Base-by-base conservation (phyloP, 2,113 vertebrate species). In the Ceuthmochares aereus region DNA sequence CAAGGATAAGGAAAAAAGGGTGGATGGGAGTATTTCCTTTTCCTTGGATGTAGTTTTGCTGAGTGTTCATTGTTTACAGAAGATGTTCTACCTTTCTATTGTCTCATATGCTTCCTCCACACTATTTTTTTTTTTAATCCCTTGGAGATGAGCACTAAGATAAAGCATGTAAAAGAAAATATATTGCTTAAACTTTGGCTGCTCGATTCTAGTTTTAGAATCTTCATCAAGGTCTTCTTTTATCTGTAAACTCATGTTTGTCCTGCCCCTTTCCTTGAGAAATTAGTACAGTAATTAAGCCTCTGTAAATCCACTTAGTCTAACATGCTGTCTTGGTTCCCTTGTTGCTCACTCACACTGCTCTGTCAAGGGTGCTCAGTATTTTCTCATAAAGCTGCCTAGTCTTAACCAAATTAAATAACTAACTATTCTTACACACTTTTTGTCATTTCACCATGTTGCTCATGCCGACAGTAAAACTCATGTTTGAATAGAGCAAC, bases 11-110 rank as follows among this genome's bases (percentile, higher is more conserved):
- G 90, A 49, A 85, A 94, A 83, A 90, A 88, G 76, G 83, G 62
- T 68, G 88, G 83, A 90, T 86, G 92, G 90, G 83, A 86, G 10
- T 90, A 90, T 74, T 96, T 96, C 92, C 93, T 91, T 85, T 95
- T 93, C 93, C 92, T 95, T 59, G 72, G 95, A 91, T 95, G 96
- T 85, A 90, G 67, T 59, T 90, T 91, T 0, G 0, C 47, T 17
- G 29, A 89, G 63, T 62, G 54, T 72, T 79, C 84, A 92, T 79
- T 97, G 95, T 80, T 97, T 76, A 85, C 69, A 64, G 60, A 60
- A 95, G 62, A 95, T 85, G 63, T 45, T 91, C 90, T 96, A 95
- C 90, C 43, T 45, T 45, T 45, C 43, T 19, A 45, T 45, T 45
- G 43, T 45, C 84, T 96, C 89, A 94, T 32, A 64, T 0, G 0